Conservation (phyloP, 1,140 invertebrate species). For the Grapholita molesta region DNA sequence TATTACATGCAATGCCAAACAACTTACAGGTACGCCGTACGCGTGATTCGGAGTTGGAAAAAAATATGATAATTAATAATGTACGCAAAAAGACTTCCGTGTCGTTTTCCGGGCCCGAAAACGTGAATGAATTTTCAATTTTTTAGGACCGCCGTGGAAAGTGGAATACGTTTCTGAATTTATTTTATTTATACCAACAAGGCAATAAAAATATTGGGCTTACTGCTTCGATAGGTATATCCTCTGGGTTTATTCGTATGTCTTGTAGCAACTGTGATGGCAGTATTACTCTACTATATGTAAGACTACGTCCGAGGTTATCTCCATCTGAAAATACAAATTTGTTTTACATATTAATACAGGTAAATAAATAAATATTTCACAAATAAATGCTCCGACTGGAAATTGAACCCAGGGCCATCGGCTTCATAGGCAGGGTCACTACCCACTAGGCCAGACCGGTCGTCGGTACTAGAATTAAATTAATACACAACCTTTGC, state of each 20-base stretch:
- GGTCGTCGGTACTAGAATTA: too few relatives aligned
- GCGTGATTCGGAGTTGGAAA: constrained; percentile 15
- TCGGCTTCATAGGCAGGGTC: too few relatives aligned
- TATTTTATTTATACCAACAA: too few relatives aligned
- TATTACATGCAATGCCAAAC: constrained; percentile 34
- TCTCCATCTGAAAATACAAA: background rate
- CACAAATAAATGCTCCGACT: too few relatives aligned
- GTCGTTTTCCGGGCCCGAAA: background rate
- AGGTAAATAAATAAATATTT: too few relatives aligned
- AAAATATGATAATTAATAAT: constrained; percentile 9
- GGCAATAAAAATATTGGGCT: background rate
- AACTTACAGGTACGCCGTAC: constrained; percentile 20
- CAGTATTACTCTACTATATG: background rate
- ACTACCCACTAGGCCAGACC: too few relatives aligned
- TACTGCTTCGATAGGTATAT: background rate
- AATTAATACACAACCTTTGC: too few relatives aligned
- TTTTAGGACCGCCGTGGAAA: background rate
- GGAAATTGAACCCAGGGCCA: too few relatives aligned
- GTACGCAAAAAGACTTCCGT: background rate
- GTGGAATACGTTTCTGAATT: background rate
- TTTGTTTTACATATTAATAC: too few relatives aligned
- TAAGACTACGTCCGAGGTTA: background rate
- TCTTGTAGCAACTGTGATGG: background rate
- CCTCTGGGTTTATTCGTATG: background rate
- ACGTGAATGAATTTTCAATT: background rate